Conservation (phyloP, 2,797 vertebrate species). For the Rallus crepitans region DNA sequence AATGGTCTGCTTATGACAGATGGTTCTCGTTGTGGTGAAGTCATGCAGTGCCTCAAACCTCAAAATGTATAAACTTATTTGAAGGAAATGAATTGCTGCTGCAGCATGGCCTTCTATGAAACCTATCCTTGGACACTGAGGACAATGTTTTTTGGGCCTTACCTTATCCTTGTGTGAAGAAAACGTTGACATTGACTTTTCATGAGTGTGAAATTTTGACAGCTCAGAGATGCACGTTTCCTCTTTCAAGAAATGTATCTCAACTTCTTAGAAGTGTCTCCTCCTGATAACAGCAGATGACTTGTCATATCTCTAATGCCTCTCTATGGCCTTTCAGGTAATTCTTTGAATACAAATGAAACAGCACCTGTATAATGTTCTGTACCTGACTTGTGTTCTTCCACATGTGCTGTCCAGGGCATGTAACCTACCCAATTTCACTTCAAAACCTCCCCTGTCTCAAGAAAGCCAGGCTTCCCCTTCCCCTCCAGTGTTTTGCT, state of each 20-base stretch:
- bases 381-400: neutral
- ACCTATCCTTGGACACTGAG: neutral
- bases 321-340: neutral
- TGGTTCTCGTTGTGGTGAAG: conserved; percentile 56
- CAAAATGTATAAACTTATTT: conserved; percentile 20
- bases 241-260: neutral
- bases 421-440: neutral
- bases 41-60: conserved; percentile 39
- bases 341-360: neutral
- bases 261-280: neutral
- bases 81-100: conserved; percentile 10
- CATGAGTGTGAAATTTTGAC: neutral
- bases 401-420: neutral
- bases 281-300: neutral
- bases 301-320: neutral
- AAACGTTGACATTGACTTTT: neutral
- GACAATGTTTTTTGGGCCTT: neutral
- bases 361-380: neutral
- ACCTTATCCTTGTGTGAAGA: neutral
- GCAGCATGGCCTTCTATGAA: neutral
- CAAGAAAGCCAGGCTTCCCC: neutral
- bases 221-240: neutral
- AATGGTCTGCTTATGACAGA: neutral
- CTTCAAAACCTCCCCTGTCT: neutral
- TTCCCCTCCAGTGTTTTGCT: accelerated